Evolutionary conservation across 2,797 vertebrate genomes (phyloP).

Genomic region (Heterohyrax brucei): DNA sequence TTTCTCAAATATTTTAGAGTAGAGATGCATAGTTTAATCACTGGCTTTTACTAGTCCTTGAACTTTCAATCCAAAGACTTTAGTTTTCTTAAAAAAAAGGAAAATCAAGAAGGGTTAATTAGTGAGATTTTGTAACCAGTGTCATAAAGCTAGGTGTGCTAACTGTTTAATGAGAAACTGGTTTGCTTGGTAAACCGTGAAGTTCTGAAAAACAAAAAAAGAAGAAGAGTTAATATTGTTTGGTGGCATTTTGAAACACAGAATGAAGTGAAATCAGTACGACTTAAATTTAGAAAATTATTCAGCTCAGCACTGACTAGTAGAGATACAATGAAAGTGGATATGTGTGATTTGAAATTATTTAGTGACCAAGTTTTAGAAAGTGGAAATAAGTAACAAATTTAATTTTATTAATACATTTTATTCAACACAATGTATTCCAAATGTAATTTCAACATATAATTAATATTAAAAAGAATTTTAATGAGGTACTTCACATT

Average conservation of each 20-base stretch:
- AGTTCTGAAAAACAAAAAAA: background rate
- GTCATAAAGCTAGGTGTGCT: too few relatives aligned
- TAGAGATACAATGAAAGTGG: background rate
- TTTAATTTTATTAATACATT: background rate
- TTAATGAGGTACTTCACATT: too few relatives aligned
- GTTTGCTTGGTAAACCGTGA: too few relatives aligned
- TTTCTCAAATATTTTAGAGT: constrained; percentile 44
- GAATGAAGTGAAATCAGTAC: background rate
- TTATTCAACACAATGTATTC: background rate
- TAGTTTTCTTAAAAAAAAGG: background rate
- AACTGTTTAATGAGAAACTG: too few relatives aligned
- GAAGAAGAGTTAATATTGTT: background rate
- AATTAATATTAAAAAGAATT: background rate
- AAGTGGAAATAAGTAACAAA: background rate
- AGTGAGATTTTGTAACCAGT: too few relatives aligned
- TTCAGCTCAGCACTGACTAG: background rate
- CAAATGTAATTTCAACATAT: background rate
- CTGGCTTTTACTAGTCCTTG: constrained; percentile 1
- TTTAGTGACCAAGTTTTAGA: background rate
- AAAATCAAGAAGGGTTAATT: too few relatives aligned
- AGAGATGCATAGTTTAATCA: background rate
- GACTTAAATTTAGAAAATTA: background rate
- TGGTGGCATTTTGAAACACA: background rate
- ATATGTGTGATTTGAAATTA: background rate
- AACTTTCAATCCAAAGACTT: constrained; percentile 12